A percentile compares a stretch with the other conserved stretches of the same genome.
phyloP scores from a whole-genome alignment of 2,888 invertebrate species.

The Epirrhoe tristata region DNA sequence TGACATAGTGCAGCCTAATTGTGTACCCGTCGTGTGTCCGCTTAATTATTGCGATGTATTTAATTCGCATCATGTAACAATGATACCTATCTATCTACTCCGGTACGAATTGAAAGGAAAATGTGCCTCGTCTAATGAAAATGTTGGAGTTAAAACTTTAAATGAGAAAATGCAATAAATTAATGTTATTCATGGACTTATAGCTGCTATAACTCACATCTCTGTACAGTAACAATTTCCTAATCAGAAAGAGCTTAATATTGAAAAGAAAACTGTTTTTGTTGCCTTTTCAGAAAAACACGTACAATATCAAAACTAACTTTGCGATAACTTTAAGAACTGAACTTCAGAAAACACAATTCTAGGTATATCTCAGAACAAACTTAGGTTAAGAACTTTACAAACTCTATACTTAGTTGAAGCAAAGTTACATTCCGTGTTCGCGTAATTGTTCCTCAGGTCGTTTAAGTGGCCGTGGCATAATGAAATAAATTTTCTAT shows the following conservation, averaged over 20 bases:
- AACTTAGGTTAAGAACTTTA: conserved; percentile 1
- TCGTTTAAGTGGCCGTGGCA: conserved; percentile 48
- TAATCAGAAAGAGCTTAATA: no score
- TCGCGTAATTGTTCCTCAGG: conserved; percentile 55
- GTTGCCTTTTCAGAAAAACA: neutral
- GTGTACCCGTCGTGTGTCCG: conserved; percentile 30
- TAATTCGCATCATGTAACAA: conserved; percentile 16
- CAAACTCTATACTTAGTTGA: neutral
- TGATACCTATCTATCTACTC: neutral
- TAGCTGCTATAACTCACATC: no score
- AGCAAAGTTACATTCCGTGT: conserved; percentile 16
- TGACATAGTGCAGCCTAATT: conserved; percentile 55
- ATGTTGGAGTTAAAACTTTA: no score
- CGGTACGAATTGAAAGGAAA: neutral
- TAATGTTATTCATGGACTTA: no score
- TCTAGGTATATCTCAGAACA: neutral
- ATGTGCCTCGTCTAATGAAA: neutral
- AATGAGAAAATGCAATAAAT: no score
- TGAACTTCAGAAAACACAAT: neutral
- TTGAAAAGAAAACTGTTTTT: no score
- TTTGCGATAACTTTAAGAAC: neutral
- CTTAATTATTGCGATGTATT: conserved; percentile 23
- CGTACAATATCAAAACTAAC: neutral
- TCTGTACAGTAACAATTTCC: no score
- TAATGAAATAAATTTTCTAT: conserved; percentile 65